Percentiles rank a stretch among this genome's conserved stretches.
These are phyloP conservation scores for Drosophila takahashii DNA, from an alignment of 1,140 invertebrate species.

Conservation along the genomic window DNA sequence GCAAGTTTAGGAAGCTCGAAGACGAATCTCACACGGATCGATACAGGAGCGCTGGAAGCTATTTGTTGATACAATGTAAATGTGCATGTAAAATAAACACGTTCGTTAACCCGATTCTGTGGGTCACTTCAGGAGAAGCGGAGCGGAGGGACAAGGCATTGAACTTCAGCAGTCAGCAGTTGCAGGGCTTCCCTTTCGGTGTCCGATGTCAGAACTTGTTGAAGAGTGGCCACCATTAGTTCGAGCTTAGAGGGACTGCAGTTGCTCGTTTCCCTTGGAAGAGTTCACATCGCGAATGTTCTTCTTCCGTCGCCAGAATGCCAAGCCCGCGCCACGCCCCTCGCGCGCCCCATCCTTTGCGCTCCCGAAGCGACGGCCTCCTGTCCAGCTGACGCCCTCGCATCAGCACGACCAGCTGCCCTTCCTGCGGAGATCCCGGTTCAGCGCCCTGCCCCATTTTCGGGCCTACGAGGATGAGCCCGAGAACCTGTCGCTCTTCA, in stretches of 20 bases:
- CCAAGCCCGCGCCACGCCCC: conserved; percentile 61
- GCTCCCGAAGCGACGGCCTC: conserved; percentile 55
- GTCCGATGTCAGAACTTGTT: conserved; percentile 63
- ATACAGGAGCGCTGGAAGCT: conserved; percentile 52
- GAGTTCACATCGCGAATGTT: conserved; percentile 65
- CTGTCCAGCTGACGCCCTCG: conserved; percentile 62
- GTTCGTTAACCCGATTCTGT: conserved; percentile 27
- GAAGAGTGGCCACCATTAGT: conserved; percentile 38
- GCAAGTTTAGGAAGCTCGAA: conserved; percentile 47
- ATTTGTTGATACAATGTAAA: conserved; percentile 38
- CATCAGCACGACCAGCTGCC: conserved; percentile 79
- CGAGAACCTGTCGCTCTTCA: conserved; percentile 86
- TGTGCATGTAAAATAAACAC: conserved; percentile 44
- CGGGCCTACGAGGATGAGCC: conserved; percentile 64
- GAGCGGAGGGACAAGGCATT: conserved; percentile 54
- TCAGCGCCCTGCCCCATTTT: conserved; percentile 80
- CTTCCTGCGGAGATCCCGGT: conserved; percentile 70
- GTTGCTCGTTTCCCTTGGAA: conserved; percentile 46
- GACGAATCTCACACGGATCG: conserved; percentile 14
- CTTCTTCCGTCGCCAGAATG: conserved; percentile 65
- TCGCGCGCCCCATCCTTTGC: conserved; percentile 68
- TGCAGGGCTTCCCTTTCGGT: conserved; percentile 63
- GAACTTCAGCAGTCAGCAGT: conserved; percentile 58
- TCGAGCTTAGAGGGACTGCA: conserved; percentile 38
- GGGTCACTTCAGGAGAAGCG: conserved; percentile 30